Evolutionary conservation across 2,113 vertebrate genomes (phyloP), one percentile per base, ranked within the genome.

Genomic region (Recurvirostra avosetta): DNA sequence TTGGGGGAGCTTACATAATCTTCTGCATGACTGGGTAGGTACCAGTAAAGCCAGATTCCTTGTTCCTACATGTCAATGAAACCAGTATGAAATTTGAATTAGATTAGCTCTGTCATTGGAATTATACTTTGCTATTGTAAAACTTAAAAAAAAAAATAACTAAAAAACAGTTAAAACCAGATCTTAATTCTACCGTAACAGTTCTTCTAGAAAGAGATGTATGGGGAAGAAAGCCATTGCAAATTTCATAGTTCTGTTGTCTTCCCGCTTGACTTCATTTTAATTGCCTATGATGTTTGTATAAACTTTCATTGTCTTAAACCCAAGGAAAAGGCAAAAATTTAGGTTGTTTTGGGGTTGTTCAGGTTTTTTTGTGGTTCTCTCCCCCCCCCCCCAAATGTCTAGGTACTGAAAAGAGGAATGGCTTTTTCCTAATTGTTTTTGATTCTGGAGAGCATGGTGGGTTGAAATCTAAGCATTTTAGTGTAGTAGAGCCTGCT

Each of bases 21-120:
- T 98, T 98, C 97, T 95, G 97, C 98, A 96, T 97, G 97, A 96
- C 94, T 66, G 94, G 87, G 77, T 92, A 97, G 88, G 94, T 88
- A 94, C 90, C 91, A 85, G 96, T 88, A 92, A 97, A 86, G 50
- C 76, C 45, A 79, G 66, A 26, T 76, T 80, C 40, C 71, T 75
- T 96, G 59, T 71, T 96, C 63, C 36, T 61, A 55, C 34, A 3
- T 32, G 76, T 93, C 96, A 96, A n/a, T 82, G 87, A 95, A 92
- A 79, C 23, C 22, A 36, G 45, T 45, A 22, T 38, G 29, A 89
- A 89, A 81, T 81, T 43, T 75, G 26, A 84, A 78, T 93, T 88
- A 77, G 7, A 89, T 94, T 78, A 72, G 1, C 22, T 67, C 47
- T 65, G 59, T 36, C 78, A 63, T 4, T 47, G 34, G 92, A 84